Conservation (phyloP, 2,113 vertebrate species). For the Hippocampus barbouri region DNA sequence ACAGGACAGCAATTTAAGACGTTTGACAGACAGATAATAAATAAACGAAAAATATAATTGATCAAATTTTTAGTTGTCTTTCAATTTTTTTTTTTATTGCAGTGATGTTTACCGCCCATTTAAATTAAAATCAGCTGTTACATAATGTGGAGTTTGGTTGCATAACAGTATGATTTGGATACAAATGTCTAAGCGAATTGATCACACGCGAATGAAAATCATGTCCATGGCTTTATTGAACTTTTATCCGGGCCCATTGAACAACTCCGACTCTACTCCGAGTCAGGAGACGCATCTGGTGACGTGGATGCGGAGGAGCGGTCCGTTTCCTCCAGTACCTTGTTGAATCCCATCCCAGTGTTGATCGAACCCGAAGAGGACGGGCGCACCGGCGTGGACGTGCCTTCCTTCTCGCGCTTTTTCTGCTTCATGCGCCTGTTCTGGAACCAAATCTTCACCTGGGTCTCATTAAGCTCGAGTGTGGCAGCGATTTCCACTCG, state of each 20-base stretch:
- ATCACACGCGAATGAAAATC: no score
- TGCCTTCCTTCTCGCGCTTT: conserved; percentile 88
- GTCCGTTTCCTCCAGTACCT: conserved; percentile 81
- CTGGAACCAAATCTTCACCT: conserved; percentile 99
- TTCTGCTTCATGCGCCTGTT: conserved; percentile 98
- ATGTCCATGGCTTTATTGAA: not conserved
- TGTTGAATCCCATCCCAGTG: conserved; percentile 48
- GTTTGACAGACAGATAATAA: no score
- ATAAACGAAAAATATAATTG: no score
- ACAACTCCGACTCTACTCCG: conserved; percentile 48
- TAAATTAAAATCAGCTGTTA: no score
- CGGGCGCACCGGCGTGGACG: conserved; percentile 45
- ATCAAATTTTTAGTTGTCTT: no score
- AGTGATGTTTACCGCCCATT: no score
- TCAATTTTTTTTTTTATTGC: no score
- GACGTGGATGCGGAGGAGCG: conserved; percentile 84
- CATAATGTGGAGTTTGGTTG: not conserved
- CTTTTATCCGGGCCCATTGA: not conserved
- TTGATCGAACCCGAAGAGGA: conserved; percentile 27
- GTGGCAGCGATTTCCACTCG: conserved; percentile 92
- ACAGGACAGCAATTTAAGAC: no score
- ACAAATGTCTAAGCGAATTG: no score
- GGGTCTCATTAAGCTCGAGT: conserved; percentile 92
- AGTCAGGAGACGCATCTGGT: conserved; percentile 86
- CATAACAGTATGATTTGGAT: not conserved